Evolutionary conservation across 2,888 invertebrate genomes (phyloP).

Genomic region (Phyto melanocephala): DNA sequence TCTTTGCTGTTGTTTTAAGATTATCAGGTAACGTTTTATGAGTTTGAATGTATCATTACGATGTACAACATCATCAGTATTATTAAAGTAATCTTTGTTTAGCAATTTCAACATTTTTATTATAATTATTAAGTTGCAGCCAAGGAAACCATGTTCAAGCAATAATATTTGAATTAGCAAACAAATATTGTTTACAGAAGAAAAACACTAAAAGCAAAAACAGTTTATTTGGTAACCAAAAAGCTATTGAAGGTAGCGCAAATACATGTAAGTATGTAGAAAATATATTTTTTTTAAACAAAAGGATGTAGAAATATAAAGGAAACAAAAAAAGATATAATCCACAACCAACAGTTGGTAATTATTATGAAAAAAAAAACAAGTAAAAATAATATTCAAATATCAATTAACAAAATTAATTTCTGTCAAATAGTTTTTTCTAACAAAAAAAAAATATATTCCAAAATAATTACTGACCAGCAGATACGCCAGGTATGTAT

Average conservation of each 20-base stretch:
- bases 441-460: no score
- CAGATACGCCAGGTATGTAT: background rate
- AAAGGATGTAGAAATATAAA: background rate
- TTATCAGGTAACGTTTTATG: constrained; percentile 38
- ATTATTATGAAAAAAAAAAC: no score
- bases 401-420: no score
- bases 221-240: background rate
- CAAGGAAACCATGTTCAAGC: background rate
- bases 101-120: background rate
- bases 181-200: background rate
- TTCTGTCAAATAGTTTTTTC: no score
- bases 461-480: no score
- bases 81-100: background rate
- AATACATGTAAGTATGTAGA: no score
- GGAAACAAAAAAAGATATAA: constrained; percentile 4
- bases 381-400: no score
- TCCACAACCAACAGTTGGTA: background rate
- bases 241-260: background rate
- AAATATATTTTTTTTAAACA: background rate
- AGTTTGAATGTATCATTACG: constrained; percentile 1
- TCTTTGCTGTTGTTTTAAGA: background rate
- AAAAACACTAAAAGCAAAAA: background rate
- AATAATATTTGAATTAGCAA: background rate
- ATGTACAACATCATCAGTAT: background rate
- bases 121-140: background rate